Evolutionary conservation across 1,140 invertebrate species (phyloP).

Genomic region (Littorina saxatilis): DNA sequence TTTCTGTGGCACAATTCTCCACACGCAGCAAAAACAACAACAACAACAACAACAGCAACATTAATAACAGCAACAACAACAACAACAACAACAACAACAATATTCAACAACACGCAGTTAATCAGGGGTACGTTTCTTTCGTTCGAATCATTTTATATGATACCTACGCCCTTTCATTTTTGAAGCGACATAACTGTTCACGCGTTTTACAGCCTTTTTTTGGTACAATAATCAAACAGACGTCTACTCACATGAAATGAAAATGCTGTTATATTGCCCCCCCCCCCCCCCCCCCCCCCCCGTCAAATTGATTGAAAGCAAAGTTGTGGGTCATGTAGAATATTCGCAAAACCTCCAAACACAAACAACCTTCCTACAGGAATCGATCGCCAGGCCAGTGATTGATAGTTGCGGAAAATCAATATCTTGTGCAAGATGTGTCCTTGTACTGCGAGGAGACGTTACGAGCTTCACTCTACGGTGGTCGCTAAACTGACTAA

Average conservation of each 20-base stretch:
- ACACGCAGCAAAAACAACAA: too few relatives aligned
- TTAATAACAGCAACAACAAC: background rate
- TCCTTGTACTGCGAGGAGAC: background rate
- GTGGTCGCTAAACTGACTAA: background rate
- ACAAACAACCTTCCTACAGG: background rate
- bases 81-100: background rate
- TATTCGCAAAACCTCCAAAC: background rate
- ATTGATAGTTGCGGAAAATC: background rate
- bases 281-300: too few relatives aligned
- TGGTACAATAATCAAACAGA: too few relatives aligned
- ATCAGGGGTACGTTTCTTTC: too few relatives aligned
- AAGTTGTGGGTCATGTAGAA: background rate
- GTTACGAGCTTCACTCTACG: background rate
- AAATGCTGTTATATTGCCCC: background rate
- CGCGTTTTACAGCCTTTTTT: too few relatives aligned
- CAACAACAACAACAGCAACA: too few relatives aligned
- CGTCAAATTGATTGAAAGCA: background rate
- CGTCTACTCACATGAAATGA: too few relatives aligned
- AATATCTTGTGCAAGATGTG: background rate
- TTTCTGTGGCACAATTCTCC: too few relatives aligned
- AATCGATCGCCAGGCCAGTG: background rate
- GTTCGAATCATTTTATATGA: too few relatives aligned
- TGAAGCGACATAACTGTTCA: too few relatives aligned
- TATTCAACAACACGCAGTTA: too few relatives aligned
- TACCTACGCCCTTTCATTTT: too few relatives aligned